phyloP scores from a whole-genome alignment of 2,888 invertebrate species.

The Strigamia transsilvanica region DNA sequence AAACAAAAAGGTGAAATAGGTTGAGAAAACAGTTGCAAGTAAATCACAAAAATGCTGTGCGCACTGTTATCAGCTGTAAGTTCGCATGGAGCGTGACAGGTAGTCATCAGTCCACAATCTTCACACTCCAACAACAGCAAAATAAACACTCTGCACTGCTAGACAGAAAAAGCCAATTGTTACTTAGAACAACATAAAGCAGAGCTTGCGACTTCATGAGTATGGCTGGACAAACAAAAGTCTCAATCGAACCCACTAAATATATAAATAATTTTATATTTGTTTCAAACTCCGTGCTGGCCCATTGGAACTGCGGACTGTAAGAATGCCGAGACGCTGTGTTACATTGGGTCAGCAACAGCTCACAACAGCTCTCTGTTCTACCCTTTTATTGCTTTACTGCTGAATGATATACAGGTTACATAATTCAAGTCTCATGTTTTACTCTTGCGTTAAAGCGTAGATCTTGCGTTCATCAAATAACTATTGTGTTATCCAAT shows the following conservation, averaged over 20 bases:
- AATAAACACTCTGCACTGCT: neutral
- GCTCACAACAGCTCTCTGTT: too few relatives aligned
- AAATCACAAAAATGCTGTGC: neutral
- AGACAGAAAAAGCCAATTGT: neutral
- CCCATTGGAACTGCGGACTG: too few relatives aligned
- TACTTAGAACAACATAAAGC: neutral
- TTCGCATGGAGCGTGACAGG: slow-evolving; percentile 8
- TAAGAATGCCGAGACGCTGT: too few relatives aligned
- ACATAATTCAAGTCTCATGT: too few relatives aligned
- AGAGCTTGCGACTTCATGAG: neutral
- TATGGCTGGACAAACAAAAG: neutral
- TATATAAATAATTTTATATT: neutral
- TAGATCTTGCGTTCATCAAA: too few relatives aligned
- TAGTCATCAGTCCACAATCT: slow-evolving; percentile 8
- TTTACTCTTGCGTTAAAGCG: too few relatives aligned
- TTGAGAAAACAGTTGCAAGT: neutral
- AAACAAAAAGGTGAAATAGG: neutral
- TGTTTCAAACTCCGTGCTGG: too few relatives aligned
- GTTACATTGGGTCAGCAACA: too few relatives aligned
- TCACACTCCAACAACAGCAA: neutral
- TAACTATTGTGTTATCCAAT: too few relatives aligned
- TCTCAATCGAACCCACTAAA: neutral
- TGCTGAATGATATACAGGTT: too few relatives aligned
- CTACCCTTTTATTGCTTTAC: too few relatives aligned
- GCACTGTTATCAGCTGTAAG: slow-evolving; percentile 2